Evolutionary conservation across 2,113 vertebrate genomes (phyloP).

Genomic region (Maccullochella peelii): DNA sequence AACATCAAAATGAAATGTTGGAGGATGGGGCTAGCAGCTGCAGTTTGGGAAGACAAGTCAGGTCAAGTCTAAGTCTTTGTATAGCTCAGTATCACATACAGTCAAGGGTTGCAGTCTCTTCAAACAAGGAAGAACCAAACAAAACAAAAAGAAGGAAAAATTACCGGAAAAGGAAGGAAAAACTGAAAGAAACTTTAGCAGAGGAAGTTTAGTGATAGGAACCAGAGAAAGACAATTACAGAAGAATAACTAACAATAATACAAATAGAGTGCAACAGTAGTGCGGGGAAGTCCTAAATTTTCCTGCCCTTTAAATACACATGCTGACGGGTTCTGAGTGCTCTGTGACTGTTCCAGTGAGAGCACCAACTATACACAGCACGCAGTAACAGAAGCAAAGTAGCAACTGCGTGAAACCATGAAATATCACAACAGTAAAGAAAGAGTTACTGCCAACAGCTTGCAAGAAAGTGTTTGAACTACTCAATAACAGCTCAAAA

Average conservation of each 20-base stretch:
- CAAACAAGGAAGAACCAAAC: constrained; percentile 2
- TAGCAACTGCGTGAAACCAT: background rate
- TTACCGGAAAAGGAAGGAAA: constrained; percentile 2
- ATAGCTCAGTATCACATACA: background rate
- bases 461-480: constrained; percentile 50
- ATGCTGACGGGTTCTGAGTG: background rate
- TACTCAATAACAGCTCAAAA: constrained; percentile 58
- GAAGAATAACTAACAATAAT: background rate
- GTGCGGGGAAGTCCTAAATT: background rate
- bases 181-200: background rate
- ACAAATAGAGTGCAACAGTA: background rate
- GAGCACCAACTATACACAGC: background rate
- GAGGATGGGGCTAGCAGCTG: background rate
- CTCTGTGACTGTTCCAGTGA: constrained; percentile 3
- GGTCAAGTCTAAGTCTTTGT: background rate
- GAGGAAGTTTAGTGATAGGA: constrained; percentile 15
- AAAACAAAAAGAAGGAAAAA: background rate
- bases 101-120: background rate
- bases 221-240: background rate
- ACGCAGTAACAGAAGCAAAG: constrained; percentile 1
- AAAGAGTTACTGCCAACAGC: constrained; percentile 26
- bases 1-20: background rate
- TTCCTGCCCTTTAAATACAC: background rate
- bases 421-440: constrained; percentile 31
- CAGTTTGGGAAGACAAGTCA: background rate